Percentiles rank a stretch among this genome's conserved stretches.
These are phyloP conservation scores for Alectoris magna DNA, from an alignment of 2,797 vertebrate genomes.

Conservation along the genomic window DNA sequence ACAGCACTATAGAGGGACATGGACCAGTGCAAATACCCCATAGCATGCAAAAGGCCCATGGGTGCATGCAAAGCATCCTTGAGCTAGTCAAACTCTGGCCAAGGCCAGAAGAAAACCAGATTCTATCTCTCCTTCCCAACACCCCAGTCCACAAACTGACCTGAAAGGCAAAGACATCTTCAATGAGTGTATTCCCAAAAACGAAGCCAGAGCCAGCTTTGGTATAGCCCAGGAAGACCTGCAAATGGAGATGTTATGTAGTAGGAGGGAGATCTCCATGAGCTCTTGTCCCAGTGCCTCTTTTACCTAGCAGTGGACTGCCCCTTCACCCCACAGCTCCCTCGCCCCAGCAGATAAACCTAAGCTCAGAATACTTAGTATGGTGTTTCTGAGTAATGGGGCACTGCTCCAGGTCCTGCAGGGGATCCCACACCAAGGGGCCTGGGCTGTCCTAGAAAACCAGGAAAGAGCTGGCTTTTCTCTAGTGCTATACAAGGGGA, in stretches of 20 bases:
- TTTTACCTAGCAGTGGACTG: not conserved
- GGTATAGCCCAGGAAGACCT: slow-evolving; percentile 93
- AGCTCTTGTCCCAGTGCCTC: not conserved
- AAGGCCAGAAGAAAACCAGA: not conserved
- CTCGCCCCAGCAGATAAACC: not conserved
- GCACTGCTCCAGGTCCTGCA: not conserved
- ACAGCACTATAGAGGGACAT: not conserved
- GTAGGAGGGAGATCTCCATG: not conserved
- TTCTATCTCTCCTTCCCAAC: not conserved
- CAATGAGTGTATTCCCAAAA: slow-evolving; percentile 86
- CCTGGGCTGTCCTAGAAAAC: not conserved
- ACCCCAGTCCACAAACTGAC: slow-evolving; percentile 76
- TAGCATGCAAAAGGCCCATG: not conserved
- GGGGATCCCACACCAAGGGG: rapidly evolving
- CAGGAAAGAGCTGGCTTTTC: not conserved
- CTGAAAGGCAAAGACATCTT: slow-evolving; percentile 91
- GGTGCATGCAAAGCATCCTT: not conserved
- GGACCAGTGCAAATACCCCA: not conserved
- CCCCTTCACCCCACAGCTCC: not conserved
- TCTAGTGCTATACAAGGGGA: not conserved
- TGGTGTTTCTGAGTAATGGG: not conserved
- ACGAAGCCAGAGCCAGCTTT: slow-evolving; percentile 88
- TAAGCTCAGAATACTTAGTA: not conserved
- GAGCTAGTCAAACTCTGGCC: not conserved
- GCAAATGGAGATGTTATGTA: slow-evolving; percentile 24